A percentile compares a stretch with the other conserved stretches of the same genome.
Conservation (phyloP, 2,113 vertebrate species). For the Hassar affinis region DNA sequence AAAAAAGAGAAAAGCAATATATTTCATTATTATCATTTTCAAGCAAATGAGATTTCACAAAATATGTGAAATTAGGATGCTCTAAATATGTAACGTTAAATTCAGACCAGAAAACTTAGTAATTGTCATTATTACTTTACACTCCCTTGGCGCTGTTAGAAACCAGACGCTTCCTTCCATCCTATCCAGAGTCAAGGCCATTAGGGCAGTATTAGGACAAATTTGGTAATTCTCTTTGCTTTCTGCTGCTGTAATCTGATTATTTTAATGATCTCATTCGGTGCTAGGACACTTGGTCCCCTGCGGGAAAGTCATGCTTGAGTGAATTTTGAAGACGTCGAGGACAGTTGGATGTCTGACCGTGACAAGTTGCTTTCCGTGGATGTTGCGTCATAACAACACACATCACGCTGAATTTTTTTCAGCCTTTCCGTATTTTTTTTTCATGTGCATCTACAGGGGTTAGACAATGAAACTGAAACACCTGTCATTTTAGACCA, state of each 20-base stretch:
- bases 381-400: slow-evolving; percentile 30
- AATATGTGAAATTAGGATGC: slow-evolving; percentile 29
- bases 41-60: background rate
- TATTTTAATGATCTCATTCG: slow-evolving; percentile 80
- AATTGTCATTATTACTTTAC: slow-evolving; percentile 45
- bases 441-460: too few relatives aligned
- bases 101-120: background rate
- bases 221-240: slow-evolving; percentile 64
- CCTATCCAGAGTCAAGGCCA: slow-evolving; percentile 41
- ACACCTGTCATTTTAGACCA: too few relatives aligned
- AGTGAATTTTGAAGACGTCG: slow-evolving; percentile 65
- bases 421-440: background rate
- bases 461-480: too few relatives aligned
- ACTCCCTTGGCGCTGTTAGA: slow-evolving; percentile 42
- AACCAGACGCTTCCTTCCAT: slow-evolving; percentile 51
- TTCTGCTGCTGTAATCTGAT: slow-evolving; percentile 73
- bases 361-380: slow-evolving; percentile 39
- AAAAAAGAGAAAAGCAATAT: slow-evolving; percentile 64
- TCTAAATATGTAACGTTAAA: background rate
- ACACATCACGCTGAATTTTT: slow-evolving; percentile 2
- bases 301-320: slow-evolving; percentile 61
- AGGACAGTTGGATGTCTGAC: slow-evolving; percentile 54
- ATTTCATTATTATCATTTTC: slow-evolving; percentile 17
- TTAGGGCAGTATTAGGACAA: slow-evolving; percentile 60
- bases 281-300: slow-evolving; percentile 64